Conservation (phyloP, 2,888 invertebrate species). For the Drosophila setosimentum region DNA sequence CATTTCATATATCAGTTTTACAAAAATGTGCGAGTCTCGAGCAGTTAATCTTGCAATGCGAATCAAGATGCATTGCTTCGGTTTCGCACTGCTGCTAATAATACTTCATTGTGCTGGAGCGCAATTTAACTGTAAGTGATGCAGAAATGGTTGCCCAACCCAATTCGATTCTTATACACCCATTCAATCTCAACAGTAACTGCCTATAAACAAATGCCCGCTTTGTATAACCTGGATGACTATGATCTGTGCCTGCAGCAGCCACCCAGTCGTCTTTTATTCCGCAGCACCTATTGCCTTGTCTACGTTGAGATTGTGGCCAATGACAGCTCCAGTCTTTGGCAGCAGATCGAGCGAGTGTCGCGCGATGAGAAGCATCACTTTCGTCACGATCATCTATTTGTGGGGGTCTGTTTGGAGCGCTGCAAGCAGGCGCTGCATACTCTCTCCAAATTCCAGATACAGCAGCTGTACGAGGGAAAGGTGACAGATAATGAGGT, state of each 20-base stretch:
- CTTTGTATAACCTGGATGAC: slow-evolving; percentile 77
- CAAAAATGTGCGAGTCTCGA: slow-evolving; percentile 5
- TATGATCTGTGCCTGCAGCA: slow-evolving; percentile 86
- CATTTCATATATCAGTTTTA: slow-evolving; percentile 28
- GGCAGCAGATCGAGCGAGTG: slow-evolving; percentile 72
- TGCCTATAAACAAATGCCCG: slow-evolving; percentile 74
- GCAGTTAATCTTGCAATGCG: slow-evolving; percentile 46
- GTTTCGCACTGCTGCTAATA: slow-evolving; percentile 15
- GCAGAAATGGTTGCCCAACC: not conserved
- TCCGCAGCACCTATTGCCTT: slow-evolving; percentile 71
- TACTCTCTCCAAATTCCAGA: slow-evolving; percentile 40
- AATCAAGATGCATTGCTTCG: slow-evolving; percentile 39
- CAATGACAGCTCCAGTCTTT: slow-evolving; percentile 70
- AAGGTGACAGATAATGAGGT: slow-evolving; percentile 57
- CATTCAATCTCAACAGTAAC: slow-evolving; percentile 61
- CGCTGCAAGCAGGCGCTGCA: slow-evolving; percentile 59
- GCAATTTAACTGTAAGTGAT: slow-evolving; percentile 62
- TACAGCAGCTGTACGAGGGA: slow-evolving; percentile 52
- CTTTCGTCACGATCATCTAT: slow-evolving; percentile 77
- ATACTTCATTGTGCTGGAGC: slow-evolving; percentile 1
- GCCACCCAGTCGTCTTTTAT: slow-evolving; percentile 39
- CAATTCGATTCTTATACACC: too few relatives aligned
- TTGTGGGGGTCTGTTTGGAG: slow-evolving; percentile 80
- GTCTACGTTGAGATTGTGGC: slow-evolving; percentile 78
- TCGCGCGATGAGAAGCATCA: slow-evolving; percentile 69